Evolutionary conservation across 2,113 vertebrate genomes (phyloP), one percentile per base, ranked within the genome.

Genomic region (Leptodactylus fuscus): DNA sequence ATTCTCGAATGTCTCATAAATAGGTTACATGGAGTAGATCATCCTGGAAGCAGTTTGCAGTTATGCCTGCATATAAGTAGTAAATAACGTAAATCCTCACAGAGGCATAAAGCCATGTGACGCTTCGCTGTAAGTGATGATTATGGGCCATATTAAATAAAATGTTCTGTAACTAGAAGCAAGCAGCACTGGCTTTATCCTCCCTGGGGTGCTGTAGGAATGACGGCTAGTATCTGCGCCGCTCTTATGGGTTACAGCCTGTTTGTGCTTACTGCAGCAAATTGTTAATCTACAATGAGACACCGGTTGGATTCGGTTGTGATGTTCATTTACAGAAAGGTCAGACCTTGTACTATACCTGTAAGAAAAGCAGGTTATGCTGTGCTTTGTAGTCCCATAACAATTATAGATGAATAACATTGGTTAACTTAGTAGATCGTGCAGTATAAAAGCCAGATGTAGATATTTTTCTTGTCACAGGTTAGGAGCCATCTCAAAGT

Each of bases 91-190:
- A 69, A 69, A 36, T 69, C 65, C 65, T 18, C 8, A 27, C 18
- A 20, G 32, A 38, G 34, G 10, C 32, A 38, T 69, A 38, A 69
- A 69, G 65, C 65, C 65, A 36, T 5, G 65, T 38, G 65, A 69
- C 18, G 65, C 18, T 18, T 22, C 18, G 16, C 65, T 22, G 16
- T 38, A 69, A 69, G 32, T 20, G 18, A 38, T 69, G 16, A 69
- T 69, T 69, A 69, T 69, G 16, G 65, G 34, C 18, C 34, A 7
- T 69, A 69, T 69, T 69, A 38, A 69, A 69, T 38, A 38, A 69
- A 69, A 69, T 22, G 32, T 69, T 69, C 32, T 38, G 65, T 36
- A 38, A 69, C 16, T 69, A 22, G 34, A 69, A 38, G 65, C 65
- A 20, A 36, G 0, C n/a, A 2, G 62, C 32, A 16, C 15, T 22